Evolutionary conservation across 2,113 vertebrate genomes (phyloP), one percentile per base, ranked within the genome.

Genomic region (Sander lucioperca): DNA sequence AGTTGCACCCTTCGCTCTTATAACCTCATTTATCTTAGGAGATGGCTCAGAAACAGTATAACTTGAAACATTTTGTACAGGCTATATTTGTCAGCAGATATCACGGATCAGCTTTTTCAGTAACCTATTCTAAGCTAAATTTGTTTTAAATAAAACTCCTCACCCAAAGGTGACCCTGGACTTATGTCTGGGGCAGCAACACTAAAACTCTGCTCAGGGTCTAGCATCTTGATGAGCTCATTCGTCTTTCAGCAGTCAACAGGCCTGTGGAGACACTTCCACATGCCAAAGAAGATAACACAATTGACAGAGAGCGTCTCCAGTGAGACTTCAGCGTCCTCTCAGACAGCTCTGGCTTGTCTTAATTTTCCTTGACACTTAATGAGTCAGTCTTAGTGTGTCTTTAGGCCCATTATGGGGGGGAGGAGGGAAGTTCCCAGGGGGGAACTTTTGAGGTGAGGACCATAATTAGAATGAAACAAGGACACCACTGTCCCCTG

Each of bases 401-500:
- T 83, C 75, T 88, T 84, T 50, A 78, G 85, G 87, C 86, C 62
- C 74, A 63, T 70, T 30, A 56, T 71, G 62, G 71, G 63, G 63
- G 57, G 76, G 67, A 56, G 86, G 80, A 78, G 80, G 90, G 89
- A 82, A 90, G 81, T 92, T 89, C 91, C 91, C 88, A 1, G 58
- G 73, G 86, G 87, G 81, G 66, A 89, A 89, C 79, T 87, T 92
- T 91, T 93, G 91, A 94, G 92, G 92, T 93, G 87, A 94, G 84
- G 86, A 90, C 82, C 82, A 79, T 93, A 92, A 94, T 94, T 94
- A 91, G 50, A 88, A 84, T 87, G 83, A 74, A 91, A 95, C 92
- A 95, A 94, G 93, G 91, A 90, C 86, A 82, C 58, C 68, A 85
- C 88, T 92, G 90, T 95, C 91, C 91, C 74, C 76, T 74, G 77